Evolutionary conservation across 2,113 vertebrate species (phyloP).

Genomic region (Pteruthius melanotis): DNA sequence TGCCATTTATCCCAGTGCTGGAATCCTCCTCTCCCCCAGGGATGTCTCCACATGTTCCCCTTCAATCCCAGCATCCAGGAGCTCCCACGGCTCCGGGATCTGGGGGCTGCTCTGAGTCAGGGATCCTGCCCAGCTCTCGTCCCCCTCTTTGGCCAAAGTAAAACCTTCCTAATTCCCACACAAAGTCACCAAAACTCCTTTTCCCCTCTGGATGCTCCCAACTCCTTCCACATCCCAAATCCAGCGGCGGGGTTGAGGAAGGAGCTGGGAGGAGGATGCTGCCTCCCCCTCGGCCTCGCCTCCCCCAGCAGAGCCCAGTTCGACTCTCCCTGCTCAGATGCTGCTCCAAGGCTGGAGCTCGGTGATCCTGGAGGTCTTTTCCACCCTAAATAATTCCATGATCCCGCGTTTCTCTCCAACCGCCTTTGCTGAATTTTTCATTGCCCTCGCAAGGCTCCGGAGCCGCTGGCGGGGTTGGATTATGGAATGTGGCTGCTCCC

Average conservation of each 20-base stretch:
- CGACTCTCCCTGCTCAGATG: not conserved
- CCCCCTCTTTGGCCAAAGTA: not conserved
- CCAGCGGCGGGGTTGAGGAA: accelerated
- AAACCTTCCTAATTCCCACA: not conserved
- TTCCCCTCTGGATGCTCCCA: not conserved
- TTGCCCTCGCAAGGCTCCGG: accelerated
- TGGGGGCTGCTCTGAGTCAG: not conserved
- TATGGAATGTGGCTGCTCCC: not conserved
- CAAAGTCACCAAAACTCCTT: accelerated
- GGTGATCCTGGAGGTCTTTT: not conserved
- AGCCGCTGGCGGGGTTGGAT: not conserved
- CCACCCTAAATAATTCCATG: not conserved
- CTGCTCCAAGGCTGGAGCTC: not conserved
- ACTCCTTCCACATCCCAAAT: not conserved
- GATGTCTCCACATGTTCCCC: accelerated
- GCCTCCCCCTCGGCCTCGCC: not conserved
- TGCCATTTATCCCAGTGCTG: not conserved
- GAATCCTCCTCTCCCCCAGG: not conserved
- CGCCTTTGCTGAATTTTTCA: not conserved
- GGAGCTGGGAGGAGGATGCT: not conserved
- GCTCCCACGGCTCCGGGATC: accelerated
- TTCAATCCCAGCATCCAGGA: not conserved
- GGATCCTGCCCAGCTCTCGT: not conserved
- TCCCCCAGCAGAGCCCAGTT: not conserved
- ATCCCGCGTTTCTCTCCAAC: not conserved